phyloP scores from a whole-genome alignment of 2,888 invertebrate species.

The Drosophila eohydei region DNA sequence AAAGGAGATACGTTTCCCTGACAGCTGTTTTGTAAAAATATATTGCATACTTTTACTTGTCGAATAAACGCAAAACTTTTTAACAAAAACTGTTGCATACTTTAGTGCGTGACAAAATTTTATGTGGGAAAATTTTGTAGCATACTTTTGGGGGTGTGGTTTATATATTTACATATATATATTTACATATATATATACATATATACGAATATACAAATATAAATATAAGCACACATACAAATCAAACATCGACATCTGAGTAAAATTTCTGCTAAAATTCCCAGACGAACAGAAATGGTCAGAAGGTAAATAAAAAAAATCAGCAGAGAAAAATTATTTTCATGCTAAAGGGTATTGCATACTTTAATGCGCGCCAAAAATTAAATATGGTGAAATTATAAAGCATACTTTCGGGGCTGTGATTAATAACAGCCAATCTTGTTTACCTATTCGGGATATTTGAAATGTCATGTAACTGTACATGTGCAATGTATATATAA shows the following conservation, averaged over 20 bases:
- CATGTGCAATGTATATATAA: too few species aligned
- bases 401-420: too few species aligned
- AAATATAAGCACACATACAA: too few species aligned
- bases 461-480: too few species aligned
- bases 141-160: background rate
- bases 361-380: background rate
- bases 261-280: constrained; percentile 3
- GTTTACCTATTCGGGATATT: background rate
- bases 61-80: background rate
- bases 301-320: background rate
- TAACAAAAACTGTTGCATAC: background rate
- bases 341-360: background rate
- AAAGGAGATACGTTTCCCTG: too few species aligned
- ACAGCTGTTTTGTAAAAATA: background rate
- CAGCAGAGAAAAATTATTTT: background rate
- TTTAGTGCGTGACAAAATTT: background rate
- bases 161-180: background rate
- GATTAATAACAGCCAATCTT: background rate
- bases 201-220: too few species aligned
- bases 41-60: background rate
- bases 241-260: background rate
- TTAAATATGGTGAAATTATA: too few species aligned
- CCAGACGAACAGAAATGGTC: background rate
- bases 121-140: background rate
- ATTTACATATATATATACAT: background rate